These are phyloP conservation scores for Diacarnus erythraeanus DNA, from an alignment of 37 sponge, comb jelly and placozoan genomes.

Conservation along the genomic window DNA sequence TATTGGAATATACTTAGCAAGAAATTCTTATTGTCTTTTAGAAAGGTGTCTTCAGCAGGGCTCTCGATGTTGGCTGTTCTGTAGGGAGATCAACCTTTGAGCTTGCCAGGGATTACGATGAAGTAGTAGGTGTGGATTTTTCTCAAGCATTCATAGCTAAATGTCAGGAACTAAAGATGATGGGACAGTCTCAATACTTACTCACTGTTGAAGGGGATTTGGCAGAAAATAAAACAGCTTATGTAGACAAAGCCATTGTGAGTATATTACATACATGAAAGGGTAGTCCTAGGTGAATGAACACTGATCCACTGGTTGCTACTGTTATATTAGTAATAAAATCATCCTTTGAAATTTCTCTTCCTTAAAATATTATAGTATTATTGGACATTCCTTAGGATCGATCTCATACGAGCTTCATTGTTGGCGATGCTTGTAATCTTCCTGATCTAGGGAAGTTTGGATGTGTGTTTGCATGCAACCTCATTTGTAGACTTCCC, in stretches of 20 bases:
- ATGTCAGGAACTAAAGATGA: conserved; percentile 70
- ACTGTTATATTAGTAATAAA: neutral
- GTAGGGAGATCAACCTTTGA: conserved; percentile 88
- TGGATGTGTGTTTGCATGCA: conserved; percentile 82
- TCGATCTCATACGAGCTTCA: conserved; percentile 57
- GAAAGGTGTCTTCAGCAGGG: conserved; percentile 65
- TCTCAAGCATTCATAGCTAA: conserved; percentile 70
- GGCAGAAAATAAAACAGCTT: conserved; percentile 42
- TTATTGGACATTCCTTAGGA: conserved; percentile 30
- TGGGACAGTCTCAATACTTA: conserved; percentile 45
- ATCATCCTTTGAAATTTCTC: neutral
- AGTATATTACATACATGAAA: conserved; percentile 14
- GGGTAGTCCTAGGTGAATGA: neutral
- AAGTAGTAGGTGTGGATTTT: conserved; percentile 84
- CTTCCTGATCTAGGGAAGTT: conserved; percentile 78
- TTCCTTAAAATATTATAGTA: neutral
- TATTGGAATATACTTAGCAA: too few relatives aligned
- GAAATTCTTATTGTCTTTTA: conserved; percentile 6
- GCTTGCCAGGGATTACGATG: conserved; percentile 71
- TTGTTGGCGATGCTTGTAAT: conserved; percentile 75
- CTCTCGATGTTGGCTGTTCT: conserved; percentile 89
- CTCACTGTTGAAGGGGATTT: conserved; percentile 74
- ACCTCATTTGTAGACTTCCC: conserved; percentile 83
- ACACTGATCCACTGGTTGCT: neutral
- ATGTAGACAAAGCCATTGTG: conserved; percentile 59